Conservation (phyloP, 2,888 invertebrate species). For the Beris chalybata region DNA sequence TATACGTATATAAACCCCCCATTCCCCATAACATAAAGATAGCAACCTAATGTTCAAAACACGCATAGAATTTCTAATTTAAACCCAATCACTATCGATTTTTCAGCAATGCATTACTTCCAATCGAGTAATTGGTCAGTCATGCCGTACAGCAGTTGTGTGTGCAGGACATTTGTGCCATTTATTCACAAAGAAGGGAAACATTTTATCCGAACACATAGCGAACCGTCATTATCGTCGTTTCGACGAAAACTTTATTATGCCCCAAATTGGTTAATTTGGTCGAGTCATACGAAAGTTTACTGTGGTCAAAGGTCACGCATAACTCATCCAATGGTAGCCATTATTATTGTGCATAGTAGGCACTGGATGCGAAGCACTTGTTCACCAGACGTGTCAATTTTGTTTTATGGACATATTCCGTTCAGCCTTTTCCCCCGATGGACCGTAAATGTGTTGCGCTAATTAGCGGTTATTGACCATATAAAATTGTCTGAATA, state of each 20-base stretch:
- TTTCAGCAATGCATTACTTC: too few relatives aligned
- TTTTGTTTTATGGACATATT: conserved; percentile 4
- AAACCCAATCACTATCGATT: too few relatives aligned
- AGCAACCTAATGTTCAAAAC: too few relatives aligned
- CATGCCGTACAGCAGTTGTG: too few relatives aligned
- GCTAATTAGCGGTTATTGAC: conserved; percentile 17
- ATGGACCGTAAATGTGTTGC: conserved; percentile 1
- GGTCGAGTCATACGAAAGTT: conserved; percentile 2
- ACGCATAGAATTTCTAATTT: too few relatives aligned
- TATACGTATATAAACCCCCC: too few relatives aligned
- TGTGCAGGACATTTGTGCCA: too few relatives aligned
- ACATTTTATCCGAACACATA: not conserved
- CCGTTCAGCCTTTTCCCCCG: not conserved
- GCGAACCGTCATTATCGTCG: not conserved
- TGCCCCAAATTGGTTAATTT: conserved; percentile 16
- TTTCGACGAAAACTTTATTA: conserved; percentile 13
- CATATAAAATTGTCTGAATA: conserved; percentile 4
- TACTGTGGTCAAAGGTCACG: conserved; percentile 22
- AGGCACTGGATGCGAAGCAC: not conserved
- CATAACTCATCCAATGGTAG: not conserved
- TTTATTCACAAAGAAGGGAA: too few relatives aligned
- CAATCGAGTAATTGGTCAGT: too few relatives aligned
- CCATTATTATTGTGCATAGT: conserved; percentile 5
- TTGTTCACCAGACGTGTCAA: not conserved
- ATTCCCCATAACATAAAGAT: too few relatives aligned